Evolutionary conservation across 2,797 vertebrate genomes (phyloP), one percentile per base, ranked within the genome.

Genomic region (Oryzias dopingdopingensis): DNA sequence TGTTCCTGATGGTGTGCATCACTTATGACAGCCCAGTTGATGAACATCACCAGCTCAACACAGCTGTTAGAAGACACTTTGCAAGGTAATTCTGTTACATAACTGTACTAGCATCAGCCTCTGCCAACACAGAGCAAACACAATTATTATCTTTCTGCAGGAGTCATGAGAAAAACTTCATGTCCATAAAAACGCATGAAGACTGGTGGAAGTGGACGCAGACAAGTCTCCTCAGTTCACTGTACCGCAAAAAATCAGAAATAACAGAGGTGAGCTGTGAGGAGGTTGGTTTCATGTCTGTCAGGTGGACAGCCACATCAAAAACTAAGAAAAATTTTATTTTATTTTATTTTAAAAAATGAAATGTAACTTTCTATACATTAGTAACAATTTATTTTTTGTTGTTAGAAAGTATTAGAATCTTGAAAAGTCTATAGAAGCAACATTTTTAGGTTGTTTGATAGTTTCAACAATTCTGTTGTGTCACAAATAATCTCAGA

Each of bases 181-280:
- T 54, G n/a, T 69, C 70, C 46, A 81, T 91, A 49, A 78, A 63
- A 52, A 88, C 59, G 1, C 56, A 66, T 3, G 74, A 85, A 0
- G 85, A 90, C 41, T 95, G 92, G 93, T 94, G 92, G 93, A 79
- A 67, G 49, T 93, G 92, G 93, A 79, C 79, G 18, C 73, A 86
- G 65, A 87, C 63, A 46, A 65, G 52, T 4, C 72, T 94, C 56
- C 67, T 93, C 42, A 62, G 90, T 1, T 61, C 69, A 24, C 67
- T 94, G n/a, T 89, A 89, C 20, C 59, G 61, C 20, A 74, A 80
- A 1, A 0, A 52, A 29, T 40, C 56, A 13, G 40, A 6, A 0
- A 52, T 64, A 15, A 3, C 59, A 22, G 72, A 86, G 81, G 94
- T 92, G 63, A 53, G 65, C 17, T 23, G 29, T 17, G 16, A 60